phyloP scores from a whole-genome alignment of 2,113 vertebrate genomes.

The Halichoeres trimaculatus region DNA sequence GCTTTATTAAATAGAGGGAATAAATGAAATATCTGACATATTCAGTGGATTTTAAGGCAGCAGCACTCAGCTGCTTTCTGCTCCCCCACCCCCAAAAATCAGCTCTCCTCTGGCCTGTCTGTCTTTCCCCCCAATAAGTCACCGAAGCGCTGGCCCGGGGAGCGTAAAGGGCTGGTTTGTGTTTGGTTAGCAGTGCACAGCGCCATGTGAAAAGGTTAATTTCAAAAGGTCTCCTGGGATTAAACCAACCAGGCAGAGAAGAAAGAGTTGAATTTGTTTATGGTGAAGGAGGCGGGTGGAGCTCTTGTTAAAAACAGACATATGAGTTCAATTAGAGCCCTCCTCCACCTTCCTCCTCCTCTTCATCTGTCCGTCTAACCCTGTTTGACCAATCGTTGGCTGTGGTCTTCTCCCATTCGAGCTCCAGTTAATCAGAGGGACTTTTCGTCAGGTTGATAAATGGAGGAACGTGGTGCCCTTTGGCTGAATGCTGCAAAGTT shows the following conservation, averaged over 20 bases:
- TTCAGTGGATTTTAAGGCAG: neutral
- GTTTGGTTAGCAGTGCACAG: constrained; percentile 75
- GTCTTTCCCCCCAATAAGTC: constrained; percentile 39
- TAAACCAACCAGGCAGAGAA: constrained; percentile 49
- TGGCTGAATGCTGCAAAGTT: constrained; percentile 15
- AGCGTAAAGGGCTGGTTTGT: constrained; percentile 68
- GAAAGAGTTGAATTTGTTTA: constrained; percentile 40
- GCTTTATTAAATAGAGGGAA: constrained; percentile 22
- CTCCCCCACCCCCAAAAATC: neutral
- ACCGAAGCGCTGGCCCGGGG: constrained; percentile 34
- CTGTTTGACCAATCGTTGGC: constrained; percentile 22
- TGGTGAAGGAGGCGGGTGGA: constrained; percentile 32
- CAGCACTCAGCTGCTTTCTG: neutral
- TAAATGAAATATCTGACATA: constrained; percentile 18
- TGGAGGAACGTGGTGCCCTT: constrained; percentile 12
- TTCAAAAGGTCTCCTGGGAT: constrained; percentile 65
- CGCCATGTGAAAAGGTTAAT: constrained; percentile 74
- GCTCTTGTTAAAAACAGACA: constrained; percentile 59
- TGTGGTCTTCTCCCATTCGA: constrained; percentile 21
- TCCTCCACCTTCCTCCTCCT: constrained; percentile 43
- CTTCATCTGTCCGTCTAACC: constrained; percentile 22
- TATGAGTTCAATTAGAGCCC: constrained; percentile 78
- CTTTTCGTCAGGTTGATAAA: constrained; percentile 57
- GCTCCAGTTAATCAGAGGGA: constrained; percentile 41
- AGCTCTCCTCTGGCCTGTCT: neutral